Evolutionary conservation across 2,888 invertebrate genomes (phyloP), one percentile per base, ranked within the genome.

Genomic region (Ectemnius continuus): DNA sequence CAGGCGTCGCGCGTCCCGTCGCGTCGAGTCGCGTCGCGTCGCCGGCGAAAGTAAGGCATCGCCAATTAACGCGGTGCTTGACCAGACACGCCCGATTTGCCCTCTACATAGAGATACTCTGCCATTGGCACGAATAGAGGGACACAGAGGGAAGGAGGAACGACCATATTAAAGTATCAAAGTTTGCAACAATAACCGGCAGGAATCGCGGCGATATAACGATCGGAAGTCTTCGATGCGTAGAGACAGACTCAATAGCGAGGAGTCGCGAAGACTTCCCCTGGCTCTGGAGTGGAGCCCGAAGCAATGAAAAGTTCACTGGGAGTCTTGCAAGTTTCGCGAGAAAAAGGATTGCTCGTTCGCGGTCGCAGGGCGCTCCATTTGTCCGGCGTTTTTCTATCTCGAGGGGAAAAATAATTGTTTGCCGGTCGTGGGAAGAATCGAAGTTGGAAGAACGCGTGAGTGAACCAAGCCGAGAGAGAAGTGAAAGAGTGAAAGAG

Each of bases 391-490:
- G 36, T 26, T 47, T 57, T 46, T 57, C 36, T 23, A 16, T 23
- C 45, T 8, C 52, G 57, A 28, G 67, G 60, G 56, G 75, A 70
- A 69, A 81, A 83, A 79, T 79, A 83, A 83, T 81, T 83, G 81
- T 83, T 81, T 79, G 60, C 47, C 81, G 79, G 80, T 82, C 73
- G 47, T 47, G 70, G 36, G 60, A 28, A 48, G 61, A 68, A 73
- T 67, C 73, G 58, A 57, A 61, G 28, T 28, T 28, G 28, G 16
- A 4, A 5, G 6, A 56, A 3, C 20, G 59, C 23, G 14, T 8
- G 36, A 8, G 11, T 11, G 36, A 36, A 36, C 4, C 13, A 52
- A 59, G 46, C 14, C 5, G 20, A n/a, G 16, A 18, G 13, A 8
- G 14, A 14, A 5, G 5, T 36, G 36, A 36, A n/a, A 16, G 23